Conservation (phyloP, 2,888 invertebrate genomes). For the Strigamia maritima region DNA sequence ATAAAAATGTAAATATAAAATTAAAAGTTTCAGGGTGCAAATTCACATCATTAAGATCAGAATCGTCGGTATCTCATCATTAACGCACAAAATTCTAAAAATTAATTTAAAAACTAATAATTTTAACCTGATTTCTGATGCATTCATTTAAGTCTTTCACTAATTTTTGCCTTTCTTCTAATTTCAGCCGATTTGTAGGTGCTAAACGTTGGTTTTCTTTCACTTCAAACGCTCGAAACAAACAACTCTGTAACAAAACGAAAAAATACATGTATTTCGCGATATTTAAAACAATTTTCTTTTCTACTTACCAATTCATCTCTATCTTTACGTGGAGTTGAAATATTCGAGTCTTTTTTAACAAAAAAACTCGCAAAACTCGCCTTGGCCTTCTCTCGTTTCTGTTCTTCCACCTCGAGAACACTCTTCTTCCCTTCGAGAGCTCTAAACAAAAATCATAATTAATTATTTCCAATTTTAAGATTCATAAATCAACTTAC, state of each 20-base stretch:
- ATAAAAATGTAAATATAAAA: neutral
- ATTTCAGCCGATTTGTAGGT: conserved; percentile 60
- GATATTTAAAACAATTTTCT: neutral
- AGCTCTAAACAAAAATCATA: conserved; percentile 7
- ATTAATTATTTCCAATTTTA: conserved; percentile 13
- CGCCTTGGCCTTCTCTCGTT: conserved; percentile 71
- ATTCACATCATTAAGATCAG: conserved; percentile 22
- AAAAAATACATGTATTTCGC: neutral
- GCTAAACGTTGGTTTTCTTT: conserved; percentile 87
- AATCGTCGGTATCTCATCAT: conserved; percentile 37
- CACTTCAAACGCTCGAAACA: conserved; percentile 56
- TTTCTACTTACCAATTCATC: neutral
- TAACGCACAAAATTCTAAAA: too few species aligned
- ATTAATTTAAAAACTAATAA: neutral
- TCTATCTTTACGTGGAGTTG: neutral
- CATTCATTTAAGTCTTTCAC: conserved; percentile 38
- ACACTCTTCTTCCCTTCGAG: conserved; percentile 49
- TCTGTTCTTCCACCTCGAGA: conserved; percentile 61
- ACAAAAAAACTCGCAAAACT: conserved; percentile 77
- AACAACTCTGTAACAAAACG: neutral
- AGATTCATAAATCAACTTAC: conserved; percentile 24
- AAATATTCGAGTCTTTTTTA: conserved; percentile 44
- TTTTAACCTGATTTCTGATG: conserved; percentile 40
- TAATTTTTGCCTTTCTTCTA: conserved; percentile 49
- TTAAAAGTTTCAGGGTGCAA: conserved; percentile 28